Evolutionary conservation across 2,113 vertebrate species (phyloP).

Genomic region (Pomatostomus ruficeps): DNA sequence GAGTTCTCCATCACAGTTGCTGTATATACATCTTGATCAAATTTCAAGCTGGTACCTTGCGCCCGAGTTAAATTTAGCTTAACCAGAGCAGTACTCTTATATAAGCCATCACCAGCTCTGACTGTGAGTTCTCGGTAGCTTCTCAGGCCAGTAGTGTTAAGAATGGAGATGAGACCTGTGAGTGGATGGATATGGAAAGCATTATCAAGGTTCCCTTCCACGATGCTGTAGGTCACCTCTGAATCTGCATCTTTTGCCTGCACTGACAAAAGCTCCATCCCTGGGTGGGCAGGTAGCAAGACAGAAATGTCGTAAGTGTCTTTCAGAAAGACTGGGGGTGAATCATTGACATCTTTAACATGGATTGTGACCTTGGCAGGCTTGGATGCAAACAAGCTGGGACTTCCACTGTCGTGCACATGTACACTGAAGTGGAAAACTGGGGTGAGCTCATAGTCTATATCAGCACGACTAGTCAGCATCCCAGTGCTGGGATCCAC

Average conservation of each 20-base stretch:
- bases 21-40: slow-evolving; percentile 74
- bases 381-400: slow-evolving; percentile 78
- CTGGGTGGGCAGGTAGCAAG: slow-evolving; percentile 75
- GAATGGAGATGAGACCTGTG: slow-evolving; percentile 79
- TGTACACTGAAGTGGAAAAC: slow-evolving; percentile 84
- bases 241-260: slow-evolving; percentile 86
- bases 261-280: slow-evolving; percentile 80
- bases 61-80: slow-evolving; percentile 75
- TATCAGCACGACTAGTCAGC: slow-evolving; percentile 71
- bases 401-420: slow-evolving; percentile 83
- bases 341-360: slow-evolving; percentile 86
- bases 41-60: slow-evolving; percentile 73
- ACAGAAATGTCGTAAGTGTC: slow-evolving; percentile 74
- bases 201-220: slow-evolving; percentile 76
- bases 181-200: slow-evolving; percentile 79
- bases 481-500: slow-evolving; percentile 90
- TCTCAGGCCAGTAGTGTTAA: slow-evolving; percentile 69
- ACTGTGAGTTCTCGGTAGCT: slow-evolving; percentile 74
- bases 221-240: slow-evolving; percentile 80
- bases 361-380: slow-evolving; percentile 80
- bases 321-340: slow-evolving; percentile 80
- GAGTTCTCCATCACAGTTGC: slow-evolving; percentile 80
- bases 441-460: slow-evolving; percentile 83
- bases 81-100: slow-evolving; percentile 78
- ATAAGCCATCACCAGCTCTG: slow-evolving; percentile 84